phyloP scores from a whole-genome alignment of 2,113 vertebrate species.

The Colinus virginianus region DNA sequence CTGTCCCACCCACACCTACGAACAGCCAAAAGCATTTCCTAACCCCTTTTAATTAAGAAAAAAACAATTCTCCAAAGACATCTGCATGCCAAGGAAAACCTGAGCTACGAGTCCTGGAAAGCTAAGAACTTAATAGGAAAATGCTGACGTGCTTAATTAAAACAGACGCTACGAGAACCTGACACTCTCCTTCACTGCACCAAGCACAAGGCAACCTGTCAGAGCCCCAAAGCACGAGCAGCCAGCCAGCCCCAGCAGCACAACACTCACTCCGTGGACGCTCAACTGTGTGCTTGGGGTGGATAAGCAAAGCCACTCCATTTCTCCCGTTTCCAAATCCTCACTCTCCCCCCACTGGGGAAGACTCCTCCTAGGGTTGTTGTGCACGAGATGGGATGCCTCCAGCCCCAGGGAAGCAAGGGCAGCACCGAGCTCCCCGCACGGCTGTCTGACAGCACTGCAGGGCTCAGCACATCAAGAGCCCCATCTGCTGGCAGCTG shows the following conservation, averaged over 20 bases:
- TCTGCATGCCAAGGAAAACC: conserved; percentile 65
- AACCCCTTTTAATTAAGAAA: conserved; percentile 51
- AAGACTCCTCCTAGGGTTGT: not conserved
- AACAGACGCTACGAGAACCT: not conserved
- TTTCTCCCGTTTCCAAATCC: not conserved
- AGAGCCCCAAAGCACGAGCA: accelerated
- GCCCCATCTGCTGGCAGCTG: conserved; percentile 62
- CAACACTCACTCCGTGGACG: accelerated
- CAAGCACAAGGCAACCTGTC: accelerated
- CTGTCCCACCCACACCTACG: conserved; percentile 38
- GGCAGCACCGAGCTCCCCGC: accelerated
- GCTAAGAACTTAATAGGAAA: conserved; percentile 49
- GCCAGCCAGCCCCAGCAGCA: not conserved
- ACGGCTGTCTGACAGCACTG: not conserved
- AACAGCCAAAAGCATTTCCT: conserved; percentile 53
- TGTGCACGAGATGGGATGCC: not conserved
- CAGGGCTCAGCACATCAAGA: not conserved
- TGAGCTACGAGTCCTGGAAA: conserved; percentile 60
- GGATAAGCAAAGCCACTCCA: not conserved
- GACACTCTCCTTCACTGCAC: not conserved
- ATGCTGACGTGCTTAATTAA: conserved; percentile 20
- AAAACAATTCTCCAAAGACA: not conserved
- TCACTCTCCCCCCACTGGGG: accelerated
- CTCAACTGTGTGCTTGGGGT: not conserved
- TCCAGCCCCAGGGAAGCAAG: accelerated